Conservation (phyloP, 2,888 invertebrate genomes). For the Gordius sp. region DNA sequence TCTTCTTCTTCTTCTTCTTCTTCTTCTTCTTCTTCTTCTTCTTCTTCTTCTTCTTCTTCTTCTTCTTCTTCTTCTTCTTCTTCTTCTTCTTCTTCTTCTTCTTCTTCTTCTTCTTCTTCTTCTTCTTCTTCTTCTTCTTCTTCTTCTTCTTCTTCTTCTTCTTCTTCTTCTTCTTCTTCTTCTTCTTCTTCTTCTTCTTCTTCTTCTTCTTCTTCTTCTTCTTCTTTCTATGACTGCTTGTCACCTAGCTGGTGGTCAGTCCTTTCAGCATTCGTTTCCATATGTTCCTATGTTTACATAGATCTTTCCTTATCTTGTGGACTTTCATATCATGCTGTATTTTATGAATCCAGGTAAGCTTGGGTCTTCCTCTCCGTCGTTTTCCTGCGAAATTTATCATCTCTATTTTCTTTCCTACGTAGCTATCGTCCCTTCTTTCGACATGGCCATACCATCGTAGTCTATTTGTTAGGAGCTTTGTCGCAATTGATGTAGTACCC, state of each 20-base stretch:
- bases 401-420: too few relatives aligned
- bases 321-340: too few relatives aligned
- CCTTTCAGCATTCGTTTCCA: too few relatives aligned
- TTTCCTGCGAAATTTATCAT: too few relatives aligned
- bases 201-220: background rate
- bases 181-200: background rate
- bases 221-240: background rate
- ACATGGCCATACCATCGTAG: too few relatives aligned
- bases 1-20: background rate
- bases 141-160: background rate
- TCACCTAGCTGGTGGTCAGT: background rate
- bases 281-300: too few relatives aligned
- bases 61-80: background rate
- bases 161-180: background rate
- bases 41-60: background rate
- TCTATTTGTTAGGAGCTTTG: too few relatives aligned
- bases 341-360: too few relatives aligned
- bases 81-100: background rate
- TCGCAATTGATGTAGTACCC: too few relatives aligned
- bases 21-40: background rate
- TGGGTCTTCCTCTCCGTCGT: too few relatives aligned
- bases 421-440: too few relatives aligned
- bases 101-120: background rate
- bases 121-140: background rate
- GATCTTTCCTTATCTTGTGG: too few relatives aligned